phyloP scores from a whole-genome alignment of 2,888 invertebrate species.

The Apeira syringaria region DNA sequence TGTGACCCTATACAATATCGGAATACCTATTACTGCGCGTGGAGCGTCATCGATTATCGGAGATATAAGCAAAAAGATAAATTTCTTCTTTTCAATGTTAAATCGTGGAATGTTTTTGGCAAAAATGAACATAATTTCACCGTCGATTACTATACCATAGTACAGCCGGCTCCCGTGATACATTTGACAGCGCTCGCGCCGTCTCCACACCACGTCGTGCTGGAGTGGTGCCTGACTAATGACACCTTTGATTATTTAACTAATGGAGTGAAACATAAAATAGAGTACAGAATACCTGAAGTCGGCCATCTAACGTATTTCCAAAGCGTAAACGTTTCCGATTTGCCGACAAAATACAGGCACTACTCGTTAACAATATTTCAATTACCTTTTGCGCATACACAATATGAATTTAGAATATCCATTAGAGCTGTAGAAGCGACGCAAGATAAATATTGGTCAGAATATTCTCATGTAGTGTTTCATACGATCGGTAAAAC shows the following conservation, averaged over 20 bases:
- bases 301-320: background rate
- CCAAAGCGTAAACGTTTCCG: background rate
- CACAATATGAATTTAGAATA: background rate
- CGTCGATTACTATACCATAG: background rate
- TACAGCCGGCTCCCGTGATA: background rate
- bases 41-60: background rate
- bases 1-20: background rate
- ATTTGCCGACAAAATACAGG: background rate
- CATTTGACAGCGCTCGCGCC: background rate
- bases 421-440: background rate
- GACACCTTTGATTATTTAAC: background rate
- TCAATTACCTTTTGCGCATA: background rate
- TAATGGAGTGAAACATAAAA: background rate
- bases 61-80: background rate
- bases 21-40: background rate
- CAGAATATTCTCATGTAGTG: no score
- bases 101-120: background rate
- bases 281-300: background rate
- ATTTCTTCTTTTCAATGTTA: background rate
- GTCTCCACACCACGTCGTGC: background rate
- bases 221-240: background rate
- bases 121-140: background rate
- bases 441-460: no score
- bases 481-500: no score
- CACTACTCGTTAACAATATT: background rate